Evolutionary conservation across 2,888 invertebrate species (phyloP).

Genomic region (Polietes domitor): DNA sequence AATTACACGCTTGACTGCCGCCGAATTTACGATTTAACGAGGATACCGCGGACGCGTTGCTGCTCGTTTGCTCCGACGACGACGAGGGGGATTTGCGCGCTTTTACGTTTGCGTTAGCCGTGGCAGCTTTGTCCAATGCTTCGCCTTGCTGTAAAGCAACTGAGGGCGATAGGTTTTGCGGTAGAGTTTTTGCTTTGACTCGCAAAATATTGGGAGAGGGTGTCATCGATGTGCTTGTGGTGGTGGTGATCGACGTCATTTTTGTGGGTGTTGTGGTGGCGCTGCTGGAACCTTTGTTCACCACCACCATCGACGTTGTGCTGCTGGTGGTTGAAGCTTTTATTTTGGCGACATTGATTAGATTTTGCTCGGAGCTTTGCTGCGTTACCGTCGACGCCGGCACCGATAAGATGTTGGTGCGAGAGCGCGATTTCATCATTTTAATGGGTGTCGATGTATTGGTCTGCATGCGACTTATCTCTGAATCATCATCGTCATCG

Average conservation of each 20-base stretch:
- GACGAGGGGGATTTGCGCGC: conserved; percentile 53
- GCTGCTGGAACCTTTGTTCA: conserved; percentile 63
- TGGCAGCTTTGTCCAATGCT: conserved; percentile 70
- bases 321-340: conserved; percentile 44
- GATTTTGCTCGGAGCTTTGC: conserved; percentile 69
- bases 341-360: conserved; percentile 71
- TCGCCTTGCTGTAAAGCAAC: conserved; percentile 76
- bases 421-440: conserved; percentile 80
- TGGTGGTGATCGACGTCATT: neutral
- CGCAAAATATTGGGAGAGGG: conserved; percentile 73
- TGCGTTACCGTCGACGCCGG: conserved; percentile 71
- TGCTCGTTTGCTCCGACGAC: neutral
- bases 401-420: conserved; percentile 82
- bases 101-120: conserved; percentile 37
- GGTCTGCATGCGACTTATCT: conserved; percentile 80
- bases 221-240: conserved; percentile 51
- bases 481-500: conserved; percentile 82
- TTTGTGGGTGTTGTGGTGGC: conserved; percentile 62
- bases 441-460: conserved; percentile 81
- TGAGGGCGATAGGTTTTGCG: conserved; percentile 83
- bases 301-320: conserved; percentile 44
- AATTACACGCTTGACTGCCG: conserved; percentile 72
- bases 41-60: neutral
- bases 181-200: conserved; percentile 84
- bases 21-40: conserved; percentile 70